phyloP scores from a whole-genome alignment of 1,140 invertebrate genomes.

The Aphaenogaster ashmeadi region DNA sequence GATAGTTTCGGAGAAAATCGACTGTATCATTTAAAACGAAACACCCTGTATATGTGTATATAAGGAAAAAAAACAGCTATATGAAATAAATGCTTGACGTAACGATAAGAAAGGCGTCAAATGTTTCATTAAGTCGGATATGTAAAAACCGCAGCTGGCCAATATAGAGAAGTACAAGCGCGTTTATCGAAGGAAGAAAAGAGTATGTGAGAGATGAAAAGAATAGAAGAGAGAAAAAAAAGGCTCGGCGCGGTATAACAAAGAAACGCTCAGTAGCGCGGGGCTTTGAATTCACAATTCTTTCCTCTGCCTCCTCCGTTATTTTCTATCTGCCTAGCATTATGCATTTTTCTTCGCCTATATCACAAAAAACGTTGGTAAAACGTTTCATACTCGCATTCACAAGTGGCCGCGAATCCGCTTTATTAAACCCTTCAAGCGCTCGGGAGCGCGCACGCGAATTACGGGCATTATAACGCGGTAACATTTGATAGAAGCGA shows the following conservation, averaged over 20 bases:
- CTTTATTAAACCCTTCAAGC: conserved; percentile 55
- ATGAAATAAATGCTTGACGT: neutral
- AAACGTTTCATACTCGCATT: conserved; percentile 56
- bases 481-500: conserved; percentile 27
- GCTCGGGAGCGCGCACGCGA: neutral
- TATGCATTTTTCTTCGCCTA: conserved; percentile 56
- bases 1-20: too few relatives aligned
- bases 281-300: conserved; percentile 65
- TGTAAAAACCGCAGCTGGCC: conserved; percentile 59
- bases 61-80: neutral
- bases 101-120: conserved; percentile 44
- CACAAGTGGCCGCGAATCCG: conserved; percentile 52
- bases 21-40: too few relatives aligned
- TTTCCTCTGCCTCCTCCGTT: conserved; percentile 1
- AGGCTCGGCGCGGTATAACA: conserved; percentile 67
- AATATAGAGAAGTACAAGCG: conserved; percentile 17
- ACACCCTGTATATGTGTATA: too few relatives aligned
- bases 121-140: conserved; percentile 72
- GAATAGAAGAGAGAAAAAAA: conserved; percentile 55
- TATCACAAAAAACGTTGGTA: conserved; percentile 51
- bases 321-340: conserved; percentile 44
- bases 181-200: conserved; percentile 39
- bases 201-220: conserved; percentile 59
- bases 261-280: conserved; percentile 58
- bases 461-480: conserved; percentile 31